Conservation (phyloP, 1,140 invertebrate genomes). For the Probaryconus sp. region DNA sequence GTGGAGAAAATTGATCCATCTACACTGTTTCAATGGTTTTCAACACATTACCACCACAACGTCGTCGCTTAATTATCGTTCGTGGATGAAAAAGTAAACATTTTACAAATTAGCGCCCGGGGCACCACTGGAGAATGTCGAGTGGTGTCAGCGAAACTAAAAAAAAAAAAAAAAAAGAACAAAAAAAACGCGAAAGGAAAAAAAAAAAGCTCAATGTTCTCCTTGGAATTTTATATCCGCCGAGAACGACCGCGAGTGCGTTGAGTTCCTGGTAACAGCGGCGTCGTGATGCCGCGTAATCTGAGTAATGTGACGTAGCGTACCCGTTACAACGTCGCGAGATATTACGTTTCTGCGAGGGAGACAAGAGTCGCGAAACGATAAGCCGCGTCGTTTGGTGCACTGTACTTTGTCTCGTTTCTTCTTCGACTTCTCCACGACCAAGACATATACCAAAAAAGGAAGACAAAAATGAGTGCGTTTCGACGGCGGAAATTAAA, state of each 20-base stretch:
- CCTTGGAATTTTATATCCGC: conserved; percentile 28
- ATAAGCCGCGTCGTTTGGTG: conserved; percentile 43
- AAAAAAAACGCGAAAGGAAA: neutral
- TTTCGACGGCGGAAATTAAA: conserved; percentile 36
- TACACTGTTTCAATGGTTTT: no score
- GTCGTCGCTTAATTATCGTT: conserved; percentile 39
- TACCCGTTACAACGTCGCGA: conserved; percentile 35
- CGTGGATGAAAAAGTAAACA: conserved; percentile 42
- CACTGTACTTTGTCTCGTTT: conserved; percentile 41
- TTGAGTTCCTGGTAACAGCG: conserved; percentile 24
- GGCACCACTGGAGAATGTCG: conserved; percentile 26
- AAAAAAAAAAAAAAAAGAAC: conserved; percentile 3
- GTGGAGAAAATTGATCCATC: no score
- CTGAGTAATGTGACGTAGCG: conserved; percentile 46
- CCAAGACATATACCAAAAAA: neutral
- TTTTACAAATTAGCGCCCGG: conserved; percentile 50
- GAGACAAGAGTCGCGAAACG: conserved; percentile 38
- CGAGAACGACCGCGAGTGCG: conserved; percentile 20
- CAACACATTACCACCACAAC: no score
- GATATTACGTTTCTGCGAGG: conserved; percentile 47
- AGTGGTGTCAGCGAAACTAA: conserved; percentile 19
- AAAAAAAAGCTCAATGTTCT: neutral
- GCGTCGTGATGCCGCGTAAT: conserved; percentile 28
- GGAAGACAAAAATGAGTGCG: conserved; percentile 5
- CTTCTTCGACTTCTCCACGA: conserved; percentile 10